phyloP scores from a whole-genome alignment of 2,888 invertebrate genomes.

The Sycophila texana region DNA sequence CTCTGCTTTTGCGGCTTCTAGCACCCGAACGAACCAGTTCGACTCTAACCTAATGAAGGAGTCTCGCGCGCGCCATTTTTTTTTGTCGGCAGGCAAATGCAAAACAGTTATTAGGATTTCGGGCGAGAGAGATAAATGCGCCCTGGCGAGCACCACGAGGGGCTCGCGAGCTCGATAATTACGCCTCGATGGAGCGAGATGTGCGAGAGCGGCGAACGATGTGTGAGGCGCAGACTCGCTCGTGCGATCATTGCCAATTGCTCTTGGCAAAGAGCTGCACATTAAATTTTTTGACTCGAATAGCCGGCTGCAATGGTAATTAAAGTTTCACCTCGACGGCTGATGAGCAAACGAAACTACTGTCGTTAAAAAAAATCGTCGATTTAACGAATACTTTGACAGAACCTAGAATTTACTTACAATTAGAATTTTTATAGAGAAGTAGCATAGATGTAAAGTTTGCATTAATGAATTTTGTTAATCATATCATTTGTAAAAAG shows the following conservation, averaged over 20 bases:
- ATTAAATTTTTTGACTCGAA: too few species aligned
- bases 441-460: too few species aligned
- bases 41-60: slow-evolving; percentile 42
- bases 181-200: background rate
- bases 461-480: too few species aligned
- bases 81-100: slow-evolving; percentile 11
- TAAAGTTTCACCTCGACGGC: too few species aligned
- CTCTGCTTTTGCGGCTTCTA: background rate
- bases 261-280: too few species aligned
- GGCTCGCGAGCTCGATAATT: slow-evolving; percentile 6
- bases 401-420: too few species aligned
- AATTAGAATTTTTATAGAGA: too few species aligned
- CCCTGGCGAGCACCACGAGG: background rate
- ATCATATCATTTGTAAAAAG: too few species aligned
- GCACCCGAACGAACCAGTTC: slow-evolving; percentile 24
- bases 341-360: too few species aligned
- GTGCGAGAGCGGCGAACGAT: slow-evolving; percentile 15
- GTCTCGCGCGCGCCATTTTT: background rate
- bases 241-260: background rate
- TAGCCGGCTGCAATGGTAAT: background rate
- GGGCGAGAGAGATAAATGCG: background rate
- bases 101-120: slow-evolving; percentile 42
- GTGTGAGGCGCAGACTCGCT: slow-evolving; percentile 23
- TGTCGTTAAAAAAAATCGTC: too few species aligned
- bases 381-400: too few species aligned